Evolutionary conservation across 2,888 invertebrate species (phyloP), one percentile per base, ranked within the genome.

Genomic region (Melanostoma mellinum): DNA sequence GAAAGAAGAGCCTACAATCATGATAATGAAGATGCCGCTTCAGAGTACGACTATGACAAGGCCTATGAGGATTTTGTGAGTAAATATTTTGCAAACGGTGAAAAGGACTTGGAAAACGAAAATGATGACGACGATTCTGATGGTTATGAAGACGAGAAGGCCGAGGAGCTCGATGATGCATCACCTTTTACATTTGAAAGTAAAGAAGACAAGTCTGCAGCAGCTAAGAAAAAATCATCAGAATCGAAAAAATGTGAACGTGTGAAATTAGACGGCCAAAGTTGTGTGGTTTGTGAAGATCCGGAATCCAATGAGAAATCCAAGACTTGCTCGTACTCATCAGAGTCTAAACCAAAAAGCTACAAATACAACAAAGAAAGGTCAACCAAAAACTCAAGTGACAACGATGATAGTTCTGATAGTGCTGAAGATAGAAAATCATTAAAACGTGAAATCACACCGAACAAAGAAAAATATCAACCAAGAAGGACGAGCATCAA

Each of bases 261-360:
- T 87, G 93, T 94, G 0, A 90, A 93, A 60, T 94, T 92, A 87
- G 93, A 94, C 85, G 94, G 94, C 3, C 87, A 89, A 71, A 86
- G 88, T n/a, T 96, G 96, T 89, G 93, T 93, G 85, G 92, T 95
- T 1, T 97, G 97, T 88, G 94, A 94, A 86, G 94, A 96, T 88
- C 93, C 94, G 1, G 94, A 94, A 88, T 94, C 94, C 2, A 95
- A 95, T 53, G 96, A 95, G 36, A 94, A 94, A 79, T 96, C 94
- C 85, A 96, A 97, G 89, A 95, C 94, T 9, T 97, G 97, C 88
- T 95, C 95, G 0, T 97, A 96, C 89, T 94, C 95, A 6, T 94
- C 94, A 0, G 93, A 94, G 82, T 95, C 95, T 0, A 93, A 94
- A 87, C 95, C 95, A 84, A 94, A 95, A 88, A 93, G 93, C 88